Percentiles rank a stretch among this genome's conserved stretches.
Conservation (phyloP, 2,888 invertebrate genomes). For the Perizoma affinitatum region DNA sequence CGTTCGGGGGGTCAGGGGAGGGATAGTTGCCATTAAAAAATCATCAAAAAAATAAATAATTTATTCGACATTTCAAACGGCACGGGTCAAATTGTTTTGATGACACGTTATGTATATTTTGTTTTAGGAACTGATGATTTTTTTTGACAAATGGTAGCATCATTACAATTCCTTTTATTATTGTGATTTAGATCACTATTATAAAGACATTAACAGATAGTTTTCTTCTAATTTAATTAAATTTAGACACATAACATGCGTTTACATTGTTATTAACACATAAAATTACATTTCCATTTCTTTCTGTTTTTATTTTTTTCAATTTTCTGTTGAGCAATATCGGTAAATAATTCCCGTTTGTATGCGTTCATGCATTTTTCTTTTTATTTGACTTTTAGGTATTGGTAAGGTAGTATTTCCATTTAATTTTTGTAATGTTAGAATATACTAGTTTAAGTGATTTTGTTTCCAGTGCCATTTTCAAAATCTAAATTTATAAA, state of each 20-base stretch:
- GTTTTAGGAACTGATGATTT: conserved; percentile 41
- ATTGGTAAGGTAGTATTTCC: conserved; percentile 78
- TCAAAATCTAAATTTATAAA: conserved; percentile 48
- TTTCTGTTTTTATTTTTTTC: conserved; percentile 49
- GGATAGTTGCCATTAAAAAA: conserved; percentile 60
- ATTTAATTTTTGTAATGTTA: conserved; percentile 69
- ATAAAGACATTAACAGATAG: conserved; percentile 84
- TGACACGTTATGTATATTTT: conserved; percentile 31
- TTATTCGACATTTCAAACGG: conserved; percentile 22
- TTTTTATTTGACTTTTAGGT: conserved; percentile 62
- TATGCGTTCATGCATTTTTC: conserved; percentile 69
- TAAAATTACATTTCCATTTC: conserved; percentile 70
- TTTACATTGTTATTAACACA: conserved; percentile 57
- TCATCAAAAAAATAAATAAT: conserved; percentile 26
- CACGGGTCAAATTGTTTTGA: conserved; percentile 24
- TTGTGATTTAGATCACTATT: conserved; percentile 79
- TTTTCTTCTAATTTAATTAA: conserved; percentile 59
- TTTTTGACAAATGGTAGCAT: conserved; percentile 62
- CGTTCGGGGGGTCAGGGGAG: conserved; percentile 44
- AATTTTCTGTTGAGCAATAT: conserved; percentile 48
- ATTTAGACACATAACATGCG: conserved; percentile 61
- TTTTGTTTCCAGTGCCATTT: conserved; percentile 64
- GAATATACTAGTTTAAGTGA: conserved; percentile 50
- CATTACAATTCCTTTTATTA: conserved; percentile 75
- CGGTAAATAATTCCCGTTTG: conserved; percentile 44